These are phyloP conservation scores for Rhagium mordax DNA, from an alignment of 2,888 invertebrate species.

Conservation along the genomic window DNA sequence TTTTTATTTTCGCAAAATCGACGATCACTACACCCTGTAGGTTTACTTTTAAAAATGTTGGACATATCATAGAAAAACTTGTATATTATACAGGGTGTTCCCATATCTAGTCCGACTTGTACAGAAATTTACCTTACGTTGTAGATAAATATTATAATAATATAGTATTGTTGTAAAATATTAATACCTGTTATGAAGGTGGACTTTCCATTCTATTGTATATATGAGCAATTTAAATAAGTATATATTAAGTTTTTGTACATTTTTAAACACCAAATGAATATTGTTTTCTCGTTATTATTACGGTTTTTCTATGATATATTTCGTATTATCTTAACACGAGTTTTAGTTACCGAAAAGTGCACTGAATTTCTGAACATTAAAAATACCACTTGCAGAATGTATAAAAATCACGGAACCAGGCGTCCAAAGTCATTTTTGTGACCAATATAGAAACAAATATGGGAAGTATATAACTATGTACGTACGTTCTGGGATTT, in stretches of 20 bases:
- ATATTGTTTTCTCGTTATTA: background rate
- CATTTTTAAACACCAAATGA: constrained; percentile 5
- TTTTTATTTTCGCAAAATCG: background rate
- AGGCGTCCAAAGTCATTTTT: background rate
- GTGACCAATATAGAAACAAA: background rate
- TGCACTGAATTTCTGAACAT: constrained; percentile 17
- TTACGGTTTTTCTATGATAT: constrained; percentile 52
- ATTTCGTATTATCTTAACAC: constrained; percentile 11
- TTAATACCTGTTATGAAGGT: constrained; percentile 10
- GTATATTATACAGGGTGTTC: constrained; percentile 36
- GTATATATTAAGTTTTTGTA: background rate
- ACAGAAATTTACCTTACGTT: constrained; percentile 39
- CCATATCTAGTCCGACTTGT: constrained; percentile 45
- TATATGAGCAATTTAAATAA: background rate
- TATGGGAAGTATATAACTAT: background rate
- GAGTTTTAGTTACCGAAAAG: constrained; percentile 28
- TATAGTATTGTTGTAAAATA: constrained; percentile 14
- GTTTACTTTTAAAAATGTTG: background rate
- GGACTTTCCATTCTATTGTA: background rate
- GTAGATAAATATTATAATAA: constrained; percentile 1
- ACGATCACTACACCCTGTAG: background rate
- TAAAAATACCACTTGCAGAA: background rate
- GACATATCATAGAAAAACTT: constrained; percentile 50
- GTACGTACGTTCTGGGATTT: background rate
- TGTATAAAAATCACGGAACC: background rate